Percentiles rank a stretch among this genome's conserved stretches.
These are phyloP conservation scores for Bradypodion pumilum DNA, from an alignment of 2,797 vertebrate species.

Conservation along the genomic window DNA sequence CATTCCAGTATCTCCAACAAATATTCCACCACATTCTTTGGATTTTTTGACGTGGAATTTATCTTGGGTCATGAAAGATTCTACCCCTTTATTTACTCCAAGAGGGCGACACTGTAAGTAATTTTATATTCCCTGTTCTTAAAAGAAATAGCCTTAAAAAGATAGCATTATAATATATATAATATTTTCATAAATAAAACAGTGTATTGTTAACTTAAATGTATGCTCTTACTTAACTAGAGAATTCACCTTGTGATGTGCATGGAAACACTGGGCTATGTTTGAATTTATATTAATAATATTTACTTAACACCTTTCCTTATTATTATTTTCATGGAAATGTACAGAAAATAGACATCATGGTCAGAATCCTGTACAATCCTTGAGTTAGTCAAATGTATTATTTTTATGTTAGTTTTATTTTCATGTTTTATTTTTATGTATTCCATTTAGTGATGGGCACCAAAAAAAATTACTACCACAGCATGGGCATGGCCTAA, in stretches of 20 bases:
- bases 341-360: too few species aligned
- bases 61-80: constrained; percentile 82
- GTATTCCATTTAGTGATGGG: too few species aligned
- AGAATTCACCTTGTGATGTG: background rate
- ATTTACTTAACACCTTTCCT: too few species aligned
- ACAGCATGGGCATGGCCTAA: too few species aligned
- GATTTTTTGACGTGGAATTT: constrained; percentile 75
- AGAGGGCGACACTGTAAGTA: constrained; percentile 78
- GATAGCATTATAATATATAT: background rate
- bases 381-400: too few species aligned
- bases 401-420: too few species aligned
- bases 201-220: background rate
- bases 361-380: too few species aligned
- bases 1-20: constrained; percentile 55
- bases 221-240: background rate
- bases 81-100: constrained; percentile 74
- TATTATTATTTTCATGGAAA: too few species aligned
- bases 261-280: background rate
- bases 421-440: too few species aligned
- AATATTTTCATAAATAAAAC: background rate
- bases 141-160: background rate
- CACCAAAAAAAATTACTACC: too few species aligned
- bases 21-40: constrained; percentile 49
- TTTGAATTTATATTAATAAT: background rate
- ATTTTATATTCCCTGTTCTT: background rate